Evolutionary conservation across 2,113 vertebrate species (phyloP).

Genomic region (Chauna torquata): DNA sequence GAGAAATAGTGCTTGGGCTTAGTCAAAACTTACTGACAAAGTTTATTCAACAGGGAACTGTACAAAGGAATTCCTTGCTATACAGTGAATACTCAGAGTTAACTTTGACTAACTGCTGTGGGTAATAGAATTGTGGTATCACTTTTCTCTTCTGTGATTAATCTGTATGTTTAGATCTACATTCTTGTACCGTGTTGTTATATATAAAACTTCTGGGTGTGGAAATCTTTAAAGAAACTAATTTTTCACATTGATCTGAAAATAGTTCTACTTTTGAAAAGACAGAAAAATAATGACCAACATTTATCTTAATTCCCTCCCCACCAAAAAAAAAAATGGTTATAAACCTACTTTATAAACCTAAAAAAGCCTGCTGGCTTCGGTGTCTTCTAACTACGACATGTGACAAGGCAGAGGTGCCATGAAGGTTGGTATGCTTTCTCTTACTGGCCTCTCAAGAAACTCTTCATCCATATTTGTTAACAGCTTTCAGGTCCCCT

Average conservation of each 20-base stretch:
- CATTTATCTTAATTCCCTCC: background rate
- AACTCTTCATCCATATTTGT: background rate
- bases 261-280: background rate
- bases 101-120: background rate
- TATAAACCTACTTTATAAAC: background rate
- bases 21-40: background rate
- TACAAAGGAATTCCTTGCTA: background rate
- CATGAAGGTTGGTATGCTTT: background rate
- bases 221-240: background rate
- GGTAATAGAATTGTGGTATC: background rate
- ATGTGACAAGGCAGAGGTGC: background rate
- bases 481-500: background rate
- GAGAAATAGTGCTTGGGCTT: background rate
- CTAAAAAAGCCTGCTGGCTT: too few species aligned
- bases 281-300: background rate
- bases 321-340: accelerated
- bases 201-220: background rate
- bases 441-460: background rate
- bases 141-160: background rate
- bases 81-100: background rate
- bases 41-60: background rate
- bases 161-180: background rate
- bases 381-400: background rate
- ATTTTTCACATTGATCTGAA: background rate
- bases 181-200: background rate